Evolutionary conservation across 2,888 invertebrate genomes (phyloP).

Genomic region (Globia sparganii): DNA sequence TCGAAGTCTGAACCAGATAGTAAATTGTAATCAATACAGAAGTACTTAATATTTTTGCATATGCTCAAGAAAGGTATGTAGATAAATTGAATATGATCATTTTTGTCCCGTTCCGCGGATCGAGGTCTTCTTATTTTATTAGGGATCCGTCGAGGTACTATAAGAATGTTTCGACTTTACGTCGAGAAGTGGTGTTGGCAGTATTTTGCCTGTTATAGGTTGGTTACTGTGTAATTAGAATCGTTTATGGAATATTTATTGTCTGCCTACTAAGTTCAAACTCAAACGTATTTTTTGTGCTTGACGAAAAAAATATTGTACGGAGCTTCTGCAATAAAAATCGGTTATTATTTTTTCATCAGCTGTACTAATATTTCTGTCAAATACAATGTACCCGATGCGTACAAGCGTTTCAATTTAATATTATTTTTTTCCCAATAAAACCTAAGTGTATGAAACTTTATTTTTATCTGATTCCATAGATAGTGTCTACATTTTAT

Average conservation of each 20-base stretch:
- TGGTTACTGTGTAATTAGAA: background rate
- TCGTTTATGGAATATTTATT: background rate
- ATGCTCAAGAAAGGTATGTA: constrained; percentile 53
- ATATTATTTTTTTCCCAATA: constrained; percentile 28
- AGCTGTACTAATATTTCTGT: constrained; percentile 33
- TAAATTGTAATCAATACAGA: constrained; percentile 71
- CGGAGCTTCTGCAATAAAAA: background rate
- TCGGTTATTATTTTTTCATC: background rate
- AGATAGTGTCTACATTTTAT: constrained; percentile 57
- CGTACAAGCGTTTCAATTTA: constrained; percentile 20
- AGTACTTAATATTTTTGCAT: constrained; percentile 63
- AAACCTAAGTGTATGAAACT: constrained; percentile 24
- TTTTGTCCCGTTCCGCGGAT: constrained; percentile 31
- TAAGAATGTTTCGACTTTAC: background rate
- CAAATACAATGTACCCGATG: constrained; percentile 7
- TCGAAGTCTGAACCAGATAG: constrained; percentile 50
- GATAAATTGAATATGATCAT: constrained; percentile 63
- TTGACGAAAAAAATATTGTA: background rate
- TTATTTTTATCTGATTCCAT: constrained; percentile 61
- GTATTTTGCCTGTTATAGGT: background rate
- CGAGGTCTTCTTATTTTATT: constrained; percentile 13
- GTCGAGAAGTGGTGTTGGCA: background rate
- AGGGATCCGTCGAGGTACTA: constrained; percentile 7
- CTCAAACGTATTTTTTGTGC: background rate
- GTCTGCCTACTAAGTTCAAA: background rate